These are phyloP conservation scores for Boloria selene DNA, from an alignment of 2,888 invertebrate species.

Conservation along the genomic window DNA sequence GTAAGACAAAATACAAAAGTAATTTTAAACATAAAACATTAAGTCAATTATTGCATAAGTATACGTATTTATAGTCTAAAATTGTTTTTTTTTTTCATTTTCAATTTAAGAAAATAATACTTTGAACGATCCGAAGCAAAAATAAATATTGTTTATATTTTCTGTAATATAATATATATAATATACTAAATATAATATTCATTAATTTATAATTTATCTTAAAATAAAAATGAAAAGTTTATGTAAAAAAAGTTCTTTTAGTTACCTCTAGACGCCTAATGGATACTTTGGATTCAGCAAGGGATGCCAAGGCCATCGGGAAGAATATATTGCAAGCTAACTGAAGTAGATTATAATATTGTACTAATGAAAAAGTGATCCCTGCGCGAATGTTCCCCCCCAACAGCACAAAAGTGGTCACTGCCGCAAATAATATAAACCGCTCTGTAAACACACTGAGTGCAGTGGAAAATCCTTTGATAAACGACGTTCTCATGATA, in stretches of 20 bases:
- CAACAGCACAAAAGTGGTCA: slow-evolving; percentile 87
- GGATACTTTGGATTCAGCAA: slow-evolving; percentile 85
- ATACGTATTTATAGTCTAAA: too few relatives aligned
- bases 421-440: slow-evolving; percentile 89
- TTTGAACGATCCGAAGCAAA: too few relatives aligned
- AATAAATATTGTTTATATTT: too few relatives aligned
- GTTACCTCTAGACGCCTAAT: slow-evolving; percentile 84
- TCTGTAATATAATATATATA: too few relatives aligned
- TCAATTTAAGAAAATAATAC: too few relatives aligned
- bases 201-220: too few relatives aligned
- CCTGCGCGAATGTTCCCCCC: slow-evolving; percentile 84
- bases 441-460: slow-evolving; percentile 91
- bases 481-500: slow-evolving; percentile 85
- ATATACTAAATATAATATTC: too few relatives aligned
- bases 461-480: slow-evolving; percentile 85
- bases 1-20: too few relatives aligned
- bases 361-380: slow-evolving; percentile 89
- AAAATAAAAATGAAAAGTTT: too few relatives aligned
- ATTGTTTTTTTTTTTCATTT: too few relatives aligned
- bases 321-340: slow-evolving; percentile 85
- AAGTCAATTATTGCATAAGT: too few relatives aligned
- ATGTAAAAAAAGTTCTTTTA: neutral
- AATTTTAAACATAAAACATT: too few relatives aligned
- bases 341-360: slow-evolving; percentile 89
- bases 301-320: slow-evolving; percentile 82